Percentiles rank a stretch among this genome's conserved stretches.
Evolutionary conservation across 1,140 invertebrate species (phyloP).

Genomic region (Aricia agestis): DNA sequence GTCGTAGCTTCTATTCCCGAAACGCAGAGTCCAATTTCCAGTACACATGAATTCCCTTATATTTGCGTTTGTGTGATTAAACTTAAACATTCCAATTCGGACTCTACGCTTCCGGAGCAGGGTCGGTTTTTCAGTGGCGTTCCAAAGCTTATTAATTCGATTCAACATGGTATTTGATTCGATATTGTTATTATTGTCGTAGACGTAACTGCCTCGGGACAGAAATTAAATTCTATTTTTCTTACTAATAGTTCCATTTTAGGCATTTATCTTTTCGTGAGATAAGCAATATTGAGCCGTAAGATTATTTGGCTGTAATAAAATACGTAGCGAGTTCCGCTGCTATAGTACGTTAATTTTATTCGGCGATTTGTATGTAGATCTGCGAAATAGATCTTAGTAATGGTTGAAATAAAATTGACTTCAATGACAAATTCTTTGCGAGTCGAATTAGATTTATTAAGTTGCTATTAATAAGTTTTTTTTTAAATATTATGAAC

Average conservation of each 20-base stretch:
- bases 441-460: not conserved
- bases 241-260: constrained; percentile 19
- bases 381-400: constrained; percentile 12
- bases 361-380: constrained; percentile 13
- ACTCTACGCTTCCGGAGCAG: not conserved
- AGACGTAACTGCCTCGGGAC: constrained; percentile 11
- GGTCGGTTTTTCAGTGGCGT: not conserved
- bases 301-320: not conserved
- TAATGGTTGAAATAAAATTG: not conserved
- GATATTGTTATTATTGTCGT: constrained; percentile 17
- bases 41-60: not conserved
- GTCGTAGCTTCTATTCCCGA: not conserved
- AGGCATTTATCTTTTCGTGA: constrained; percentile 11
- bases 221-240: constrained; percentile 23
- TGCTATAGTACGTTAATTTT: constrained; percentile 2
- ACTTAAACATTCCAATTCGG: not conserved
- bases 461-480: not conserved
- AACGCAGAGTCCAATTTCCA: not conserved
- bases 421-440: not conserved
- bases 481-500: too few species aligned
- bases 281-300: constrained; percentile 1
- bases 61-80: constrained; percentile 1
- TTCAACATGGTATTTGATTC: constrained; percentile 19
- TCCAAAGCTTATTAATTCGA: constrained; percentile 14
- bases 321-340: not conserved